Base-by-base conservation (phyloP, 2,888 invertebrate species). In the Amblyteles armatorius region DNA sequence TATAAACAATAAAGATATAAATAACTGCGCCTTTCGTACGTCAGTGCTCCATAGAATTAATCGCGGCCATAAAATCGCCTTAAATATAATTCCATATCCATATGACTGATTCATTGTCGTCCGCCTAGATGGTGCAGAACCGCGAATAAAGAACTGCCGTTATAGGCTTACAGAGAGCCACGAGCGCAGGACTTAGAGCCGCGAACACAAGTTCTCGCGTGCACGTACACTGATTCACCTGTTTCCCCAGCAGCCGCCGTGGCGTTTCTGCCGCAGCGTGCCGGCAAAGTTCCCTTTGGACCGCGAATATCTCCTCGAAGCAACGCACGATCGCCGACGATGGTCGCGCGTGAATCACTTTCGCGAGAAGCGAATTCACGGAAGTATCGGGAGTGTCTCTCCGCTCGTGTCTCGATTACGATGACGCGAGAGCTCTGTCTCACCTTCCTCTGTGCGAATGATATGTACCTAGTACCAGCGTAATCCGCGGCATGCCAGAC, bases 331-430 rank as follows among this genome's bases (percentile, higher is more conserved):
- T 68, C 55, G 5, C 13, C 63, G n/a, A 29, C 52, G 74, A 68
- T 79, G 57, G 48, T 36, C 57, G 67, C 52, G 36, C 72, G 82
- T 86, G 86, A 86, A 74, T 86, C 86, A 86, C 85, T 82, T 80
- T 86, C 85, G 80, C 82, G 82, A 74, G 79, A 77, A 78, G 73
- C 55, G 73, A 80, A 73, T 86, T 83, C 82, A 80, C 73, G 86
- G 86, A 86, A 86, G 82, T 85, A 40, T 73, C 63, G 60, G 63
- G 13, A 26, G 29, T 6, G 7, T 55, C 36, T 48, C 22, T 63
- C 68, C 57, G 50, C 63, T 81, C 48, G 69, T 48, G 69, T 60
- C 16, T 13, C 44, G 40, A 65, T 13, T 48, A 19, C 71, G 67
- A 44, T 83, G 83, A 76, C 79, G 71, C 76, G 71, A n/a, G 44